Evolutionary conservation across 2,797 vertebrate species (phyloP), one percentile per base, ranked within the genome.

Genomic region (Hoplostethus atlanticus): DNA sequence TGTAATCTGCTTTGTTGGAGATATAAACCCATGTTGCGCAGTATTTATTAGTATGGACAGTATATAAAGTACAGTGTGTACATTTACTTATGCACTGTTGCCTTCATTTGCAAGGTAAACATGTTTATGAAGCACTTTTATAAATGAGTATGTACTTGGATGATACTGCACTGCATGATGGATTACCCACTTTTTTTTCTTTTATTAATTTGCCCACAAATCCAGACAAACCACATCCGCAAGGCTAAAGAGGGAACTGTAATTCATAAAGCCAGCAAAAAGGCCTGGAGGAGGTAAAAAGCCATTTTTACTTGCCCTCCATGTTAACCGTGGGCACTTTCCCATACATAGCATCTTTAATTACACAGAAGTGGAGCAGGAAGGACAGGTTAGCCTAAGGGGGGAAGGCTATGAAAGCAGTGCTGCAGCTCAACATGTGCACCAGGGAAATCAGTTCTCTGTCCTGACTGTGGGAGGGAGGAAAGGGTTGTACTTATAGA

Each of bases 271-370:
- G 82, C 74, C 81, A 81, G 68, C 63, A 21, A 84, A 84, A 87
- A 85, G 56, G 84, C 84, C 88, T 53, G 10, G 69, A 88, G 85
- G 79, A 82, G 83, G 83, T 80, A 80, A 86, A 86, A 88, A 89
- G 65, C 36, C 68, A 79, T 84, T 89, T 91, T 80, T 84, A 87
- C 87, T 90, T 90, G 87, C 85, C 89, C 89, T 89, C 84, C 69
- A 70, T 90, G 86, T 91, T 90, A 91, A 92, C 91, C 78, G 72
- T 76, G 65, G 92, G 89, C 89, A 87, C 83, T 89, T 90, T 91
- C 87, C 87, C 86, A 90, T 89, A 89, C 85, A 87, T 84, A 90
- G 87, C 85, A 89, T 90, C 87, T 93, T 93, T 93, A 92, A 93
- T 92, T 90, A 91, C 88, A 88, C 87, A 88, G 84, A 91, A 91